Base-by-base conservation (phyloP, 2,888 invertebrate genomes). In the Nomada hirtipes region DNA sequence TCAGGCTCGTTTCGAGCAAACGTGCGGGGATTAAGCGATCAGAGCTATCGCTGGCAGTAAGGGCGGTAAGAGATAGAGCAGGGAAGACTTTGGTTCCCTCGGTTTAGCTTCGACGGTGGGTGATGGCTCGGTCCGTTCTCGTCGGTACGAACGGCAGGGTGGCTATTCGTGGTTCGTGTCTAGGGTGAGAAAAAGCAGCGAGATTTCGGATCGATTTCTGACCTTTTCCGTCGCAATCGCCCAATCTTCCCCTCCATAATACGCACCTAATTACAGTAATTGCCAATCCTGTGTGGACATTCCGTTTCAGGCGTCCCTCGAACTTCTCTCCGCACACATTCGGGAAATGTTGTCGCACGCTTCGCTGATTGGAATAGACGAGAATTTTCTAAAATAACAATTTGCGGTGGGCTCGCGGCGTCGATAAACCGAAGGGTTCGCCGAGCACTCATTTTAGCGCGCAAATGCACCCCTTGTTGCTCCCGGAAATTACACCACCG, bases 141-240 rank as follows among this genome's bases (percentile, higher is more conserved):
- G 88, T 85, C 86, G 88, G 83, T 88, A 86, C 75, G 36, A 36
- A 36, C 36, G 36, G 7, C 60, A 80, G 70, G 73, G 44, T 69
- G 64, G 64, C 53, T 50, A 63, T 20, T 78, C 55, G 53, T 55
- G 87, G 88, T 88, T 88, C 67, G 71, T 70, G 85, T 88, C 87
- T 63, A 26, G 47, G 81, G 53, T 83, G 53, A 65, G n/a, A 72
- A 44, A 42, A 60, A 36, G 18, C 11, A 63, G 26, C 47, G 36
- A 36, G 42, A 63, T 68, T 76, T 73, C 23, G 36, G 29, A 82
- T 76, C 59, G 64, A 79, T 75, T 52, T 13, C 50, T 44, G 47
- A 69, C 65, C 63, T 55, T 60, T 13, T n/a, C n/a, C 2, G 2
- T 50, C 26, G 42, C 61, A 23, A 36, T 60, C 15, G 7, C 44